Evolutionary conservation across 30 jellyfish, hydroid and myxozoan species (phyloP).

Genomic region (Rhopilema esculentum): DNA sequence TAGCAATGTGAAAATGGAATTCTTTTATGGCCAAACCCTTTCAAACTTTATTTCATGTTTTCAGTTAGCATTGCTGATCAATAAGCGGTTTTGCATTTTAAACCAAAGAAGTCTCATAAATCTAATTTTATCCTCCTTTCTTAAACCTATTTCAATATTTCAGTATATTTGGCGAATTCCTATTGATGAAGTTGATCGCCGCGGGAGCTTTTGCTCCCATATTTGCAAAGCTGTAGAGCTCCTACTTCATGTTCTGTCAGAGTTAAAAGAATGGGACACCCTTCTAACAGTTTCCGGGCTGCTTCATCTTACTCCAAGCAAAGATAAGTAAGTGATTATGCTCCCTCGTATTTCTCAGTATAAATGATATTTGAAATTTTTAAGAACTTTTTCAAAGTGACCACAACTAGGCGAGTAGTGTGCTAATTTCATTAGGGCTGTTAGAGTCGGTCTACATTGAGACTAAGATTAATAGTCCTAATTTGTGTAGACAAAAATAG

Average conservation of each 20-base stretch:
- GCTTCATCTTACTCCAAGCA: conserved; percentile 88
- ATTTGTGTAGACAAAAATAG: no score
- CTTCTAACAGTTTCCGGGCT: conserved; percentile 78
- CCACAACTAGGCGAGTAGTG: no score
- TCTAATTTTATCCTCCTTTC: not conserved
- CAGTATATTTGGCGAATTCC: conserved; percentile 97
- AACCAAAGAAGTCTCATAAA: not conserved
- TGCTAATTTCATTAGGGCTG: no score
- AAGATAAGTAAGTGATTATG: conserved; percentile 80
- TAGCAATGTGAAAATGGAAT: no score
- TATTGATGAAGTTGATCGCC: conserved; percentile 93
- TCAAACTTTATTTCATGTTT: no score
- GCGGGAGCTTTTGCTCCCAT: conserved; percentile 94
- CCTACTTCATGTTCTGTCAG: conserved; percentile 79
- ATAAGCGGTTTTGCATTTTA: no score
- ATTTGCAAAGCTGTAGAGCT: conserved; percentile 87
- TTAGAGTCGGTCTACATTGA: no score
- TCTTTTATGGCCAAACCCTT: no score
- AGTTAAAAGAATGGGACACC: conserved; percentile 75
- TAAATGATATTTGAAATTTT: not conserved
- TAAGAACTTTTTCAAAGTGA: no score
- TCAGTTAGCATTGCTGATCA: no score
- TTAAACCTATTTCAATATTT: not conserved
- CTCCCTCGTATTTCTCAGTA: not conserved
- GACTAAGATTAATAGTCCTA: no score